Evolutionary conservation across 1,140 invertebrate genomes (phyloP), one percentile per base, ranked within the genome.

Genomic region (Liolophura sinensis): DNA sequence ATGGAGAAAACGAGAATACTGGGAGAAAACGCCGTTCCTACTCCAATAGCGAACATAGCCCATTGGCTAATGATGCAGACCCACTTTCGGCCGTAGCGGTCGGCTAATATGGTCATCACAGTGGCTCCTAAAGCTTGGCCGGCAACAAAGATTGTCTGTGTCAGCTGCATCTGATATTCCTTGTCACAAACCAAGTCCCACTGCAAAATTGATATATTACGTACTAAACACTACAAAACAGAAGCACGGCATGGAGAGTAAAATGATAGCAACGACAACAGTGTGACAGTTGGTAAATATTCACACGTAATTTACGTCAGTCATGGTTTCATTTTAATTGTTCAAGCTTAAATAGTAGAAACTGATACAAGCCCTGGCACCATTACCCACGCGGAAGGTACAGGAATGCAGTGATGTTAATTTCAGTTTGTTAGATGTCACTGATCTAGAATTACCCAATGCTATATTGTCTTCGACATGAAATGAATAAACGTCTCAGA

Each of bases 61-160:
- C 75, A 27, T 24, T 69, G 69, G 24, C 63, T 72, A 0, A 67
- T 46, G 20, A 77, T 55, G 31, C 70, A 65, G 0, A 71, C 56
- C 0, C 51, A 62, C 62, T 74, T 77, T 7, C 77, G 65, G 15
- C 77, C 77, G 51, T 66, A 85, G 52, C 82, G 78, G 74, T 89
- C 88, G 3, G 83, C 78, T 15, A 88, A 50, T 24, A 82, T 64
- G 20, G 92, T 91, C 71, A 92, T 92, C 62, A 92, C 87, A 76
- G 90, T 90, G 79, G 91, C 92, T 15, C 92, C 92, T 40, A 92
- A 81, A 22, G 93, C 87, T 15, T 91, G 91, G 22, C 91, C 91
- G 9, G 89, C 82, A 1, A 90, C 90, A 11, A 93, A 88, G 1
- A 93, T 78, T 0, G 92, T 88, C 48, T 93, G 82, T 0, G 90